Evolutionary conservation across 2,797 vertebrate species (phyloP).

Genomic region (Scolopax bukidnonensis): DNA sequence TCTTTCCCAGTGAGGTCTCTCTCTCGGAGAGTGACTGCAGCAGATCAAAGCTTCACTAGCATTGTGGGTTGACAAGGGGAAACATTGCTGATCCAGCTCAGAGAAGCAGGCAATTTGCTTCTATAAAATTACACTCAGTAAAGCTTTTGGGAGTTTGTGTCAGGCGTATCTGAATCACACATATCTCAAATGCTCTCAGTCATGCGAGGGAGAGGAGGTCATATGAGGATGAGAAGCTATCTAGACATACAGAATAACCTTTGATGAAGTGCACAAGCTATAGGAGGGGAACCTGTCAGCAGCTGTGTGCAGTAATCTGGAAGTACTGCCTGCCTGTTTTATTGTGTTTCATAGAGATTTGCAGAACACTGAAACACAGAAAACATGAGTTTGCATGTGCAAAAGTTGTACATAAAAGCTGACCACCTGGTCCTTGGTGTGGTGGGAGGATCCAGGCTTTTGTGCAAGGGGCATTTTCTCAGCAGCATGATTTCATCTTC

Average conservation of each 20-base stretch:
- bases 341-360: background rate
- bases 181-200: background rate
- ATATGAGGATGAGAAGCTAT: slow-evolving; percentile 5
- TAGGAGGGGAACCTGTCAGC: background rate
- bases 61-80: background rate
- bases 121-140: slow-evolving; percentile 9
- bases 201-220: background rate
- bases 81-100: background rate
- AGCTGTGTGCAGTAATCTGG: background rate
- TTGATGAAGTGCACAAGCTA: background rate
- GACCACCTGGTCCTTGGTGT: background rate
- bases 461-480: background rate
- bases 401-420: background rate
- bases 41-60: background rate
- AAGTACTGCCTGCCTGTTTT: background rate
- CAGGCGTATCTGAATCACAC: background rate
- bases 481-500: background rate
- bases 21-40: background rate
- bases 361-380: background rate
- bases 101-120: slow-evolving; percentile 14
- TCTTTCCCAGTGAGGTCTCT: background rate
- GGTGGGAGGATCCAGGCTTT: background rate
- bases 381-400: background rate
- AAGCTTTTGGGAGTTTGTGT: slow-evolving; percentile 18
- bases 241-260: background rate